These are phyloP conservation scores for Gobio gobio DNA, from an alignment of 2,113 vertebrate species.

Conservation along the genomic window DNA sequence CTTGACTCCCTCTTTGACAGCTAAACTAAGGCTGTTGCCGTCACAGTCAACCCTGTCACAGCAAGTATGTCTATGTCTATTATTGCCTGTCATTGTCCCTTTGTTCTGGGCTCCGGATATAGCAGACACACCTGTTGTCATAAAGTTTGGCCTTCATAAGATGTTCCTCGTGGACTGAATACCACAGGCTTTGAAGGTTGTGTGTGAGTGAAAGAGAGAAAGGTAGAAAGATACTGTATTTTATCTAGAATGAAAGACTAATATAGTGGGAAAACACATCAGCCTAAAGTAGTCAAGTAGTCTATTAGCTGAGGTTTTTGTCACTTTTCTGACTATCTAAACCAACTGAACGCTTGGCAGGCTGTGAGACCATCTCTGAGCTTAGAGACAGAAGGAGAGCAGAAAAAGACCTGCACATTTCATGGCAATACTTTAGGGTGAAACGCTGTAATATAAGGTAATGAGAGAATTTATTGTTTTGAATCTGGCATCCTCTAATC, in stretches of 20 bases:
- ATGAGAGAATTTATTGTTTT: conserved; percentile 43
- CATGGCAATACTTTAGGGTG: neutral
- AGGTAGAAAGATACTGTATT: neutral
- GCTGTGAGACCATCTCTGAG: neutral
- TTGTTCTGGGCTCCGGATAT: conserved; percentile 46
- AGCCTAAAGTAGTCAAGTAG: neutral
- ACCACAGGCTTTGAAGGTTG: conserved; percentile 26
- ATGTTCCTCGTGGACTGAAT: conserved; percentile 42
- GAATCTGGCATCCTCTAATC: conserved; percentile 32
- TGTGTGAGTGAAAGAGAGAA: neutral
- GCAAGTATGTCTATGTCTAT: conserved; percentile 9
- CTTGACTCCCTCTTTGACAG: neutral
- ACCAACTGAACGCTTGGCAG: neutral
- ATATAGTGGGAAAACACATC: neutral
- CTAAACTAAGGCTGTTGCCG: conserved; percentile 18
- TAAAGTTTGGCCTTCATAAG: conserved; percentile 46
- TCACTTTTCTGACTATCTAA: neutral
- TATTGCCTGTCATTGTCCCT: conserved; percentile 38
- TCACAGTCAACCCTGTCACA: conserved; percentile 11
- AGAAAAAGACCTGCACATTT: neutral
- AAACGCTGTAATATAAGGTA: neutral
- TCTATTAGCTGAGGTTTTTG: neutral
- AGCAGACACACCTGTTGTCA: conserved; percentile 59
- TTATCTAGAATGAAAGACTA: neutral
- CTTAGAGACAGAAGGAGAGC: neutral